Percentiles rank a stretch among this genome's conserved stretches.
These are phyloP conservation scores for Chymomyza fuscimana DNA, from an alignment of 2,888 invertebrate species.

Conservation along the genomic window DNA sequence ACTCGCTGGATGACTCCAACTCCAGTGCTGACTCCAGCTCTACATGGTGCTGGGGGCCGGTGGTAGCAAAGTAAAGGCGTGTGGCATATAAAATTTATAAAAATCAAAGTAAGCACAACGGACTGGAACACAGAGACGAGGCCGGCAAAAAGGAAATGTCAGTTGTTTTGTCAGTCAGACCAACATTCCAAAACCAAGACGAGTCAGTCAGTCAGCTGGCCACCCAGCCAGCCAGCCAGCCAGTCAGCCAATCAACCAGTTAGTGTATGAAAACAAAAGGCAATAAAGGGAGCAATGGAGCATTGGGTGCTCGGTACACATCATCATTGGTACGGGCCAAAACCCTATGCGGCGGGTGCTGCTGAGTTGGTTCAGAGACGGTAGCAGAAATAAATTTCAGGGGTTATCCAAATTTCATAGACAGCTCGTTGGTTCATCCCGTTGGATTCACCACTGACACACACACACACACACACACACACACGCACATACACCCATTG, in stretches of 20 bases:
- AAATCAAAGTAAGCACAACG: slow-evolving; percentile 60
- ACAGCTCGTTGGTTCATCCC: too few species aligned
- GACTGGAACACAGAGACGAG: slow-evolving; percentile 17
- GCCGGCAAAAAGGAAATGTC: slow-evolving; percentile 22
- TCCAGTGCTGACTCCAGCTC: background rate
- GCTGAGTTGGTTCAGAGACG: background rate
- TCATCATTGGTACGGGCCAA: slow-evolving; percentile 64
- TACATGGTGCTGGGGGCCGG: background rate
- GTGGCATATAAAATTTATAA: slow-evolving; percentile 67
- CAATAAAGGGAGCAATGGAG: slow-evolving; percentile 6
- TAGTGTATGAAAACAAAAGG: background rate
- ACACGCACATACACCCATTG: slow-evolving; percentile 45
- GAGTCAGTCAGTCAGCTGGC: background rate
- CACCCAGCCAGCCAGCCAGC: background rate
- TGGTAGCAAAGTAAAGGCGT: slow-evolving; percentile 42
- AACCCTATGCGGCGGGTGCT: background rate
- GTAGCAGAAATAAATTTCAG: too few species aligned
- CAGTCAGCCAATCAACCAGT: slow-evolving; percentile 10
- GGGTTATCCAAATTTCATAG: background rate
- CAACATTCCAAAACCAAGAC: background rate
- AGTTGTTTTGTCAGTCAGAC: slow-evolving; percentile 10
- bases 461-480: background rate
- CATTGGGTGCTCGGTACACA: slow-evolving; percentile 40
- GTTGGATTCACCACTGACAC: background rate
- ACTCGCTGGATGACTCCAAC: background rate